Evolutionary conservation across 2,888 invertebrate species (phyloP).

Genomic region (Atethmia centrago): DNA sequence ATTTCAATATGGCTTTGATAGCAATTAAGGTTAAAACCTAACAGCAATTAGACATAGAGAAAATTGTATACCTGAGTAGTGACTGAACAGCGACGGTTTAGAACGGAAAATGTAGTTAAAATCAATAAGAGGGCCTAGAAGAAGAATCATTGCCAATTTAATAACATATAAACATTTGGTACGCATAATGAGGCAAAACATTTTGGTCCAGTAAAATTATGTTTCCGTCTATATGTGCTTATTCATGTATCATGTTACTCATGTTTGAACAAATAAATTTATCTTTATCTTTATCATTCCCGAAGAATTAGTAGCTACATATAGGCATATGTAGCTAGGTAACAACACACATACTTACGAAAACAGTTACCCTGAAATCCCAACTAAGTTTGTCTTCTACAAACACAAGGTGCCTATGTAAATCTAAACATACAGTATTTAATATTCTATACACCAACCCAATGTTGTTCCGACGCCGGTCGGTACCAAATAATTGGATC

Average conservation of each 20-base stretch:
- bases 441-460: constrained; percentile 57
- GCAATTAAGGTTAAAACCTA: too few relatives aligned
- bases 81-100: not conserved
- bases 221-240: too few relatives aligned
- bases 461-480: constrained; percentile 51
- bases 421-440: constrained; percentile 44
- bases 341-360: not conserved
- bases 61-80: not conserved
- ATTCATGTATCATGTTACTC: too few relatives aligned
- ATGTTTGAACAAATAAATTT: too few relatives aligned
- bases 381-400: constrained; percentile 37
- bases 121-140: not conserved
- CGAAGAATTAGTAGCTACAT: not conserved
- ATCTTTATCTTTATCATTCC: too few relatives aligned
- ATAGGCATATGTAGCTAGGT: too few relatives aligned
- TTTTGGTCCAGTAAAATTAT: too few relatives aligned
- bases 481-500: constrained; percentile 62
- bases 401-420: constrained; percentile 46
- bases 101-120: not conserved
- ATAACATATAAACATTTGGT: too few relatives aligned
- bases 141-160: too few relatives aligned
- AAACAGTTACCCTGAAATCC: constrained; percentile 19
- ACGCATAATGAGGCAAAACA: too few relatives aligned
- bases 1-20: not conserved
- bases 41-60: not conserved